Conservation (phyloP, 2,888 invertebrate species). For the Drosophila paramelanica region DNA sequence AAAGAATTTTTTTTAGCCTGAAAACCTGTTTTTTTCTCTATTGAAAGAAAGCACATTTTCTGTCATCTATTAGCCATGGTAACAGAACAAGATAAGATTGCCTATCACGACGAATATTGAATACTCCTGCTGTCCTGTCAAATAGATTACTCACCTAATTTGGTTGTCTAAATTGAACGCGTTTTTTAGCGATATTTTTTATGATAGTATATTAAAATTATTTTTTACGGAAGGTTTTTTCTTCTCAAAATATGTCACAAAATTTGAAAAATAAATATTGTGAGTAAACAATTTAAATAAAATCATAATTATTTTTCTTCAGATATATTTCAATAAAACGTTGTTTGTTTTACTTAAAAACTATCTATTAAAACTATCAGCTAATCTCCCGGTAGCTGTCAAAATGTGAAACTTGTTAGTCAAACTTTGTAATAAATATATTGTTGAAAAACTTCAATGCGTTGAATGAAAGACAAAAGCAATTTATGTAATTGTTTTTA, state of each 20-base stretch:
- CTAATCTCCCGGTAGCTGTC: background rate
- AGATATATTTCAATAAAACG: background rate
- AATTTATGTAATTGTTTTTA: conserved; percentile 75
- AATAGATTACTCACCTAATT: too few species aligned
- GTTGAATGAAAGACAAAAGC: conserved; percentile 39
- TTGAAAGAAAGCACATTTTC: conserved; percentile 4
- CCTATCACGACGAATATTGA: too few species aligned
- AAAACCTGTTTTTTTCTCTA: background rate
- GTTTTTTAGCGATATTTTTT: too few species aligned
- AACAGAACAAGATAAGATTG: background rate
- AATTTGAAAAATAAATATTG: too few species aligned
- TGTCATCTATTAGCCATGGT: conserved; percentile 4
- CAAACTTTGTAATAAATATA: conserved; percentile 6
- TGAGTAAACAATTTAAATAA: background rate
- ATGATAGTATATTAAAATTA: background rate
- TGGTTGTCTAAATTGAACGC: too few species aligned
- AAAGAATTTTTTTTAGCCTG: background rate
- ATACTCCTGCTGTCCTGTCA: conserved; percentile 3
- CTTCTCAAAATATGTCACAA: too few species aligned
- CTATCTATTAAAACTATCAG: background rate
- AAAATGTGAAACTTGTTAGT: background rate
- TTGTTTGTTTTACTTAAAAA: too few species aligned
- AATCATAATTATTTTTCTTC: too few species aligned
- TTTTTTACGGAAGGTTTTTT: too few species aligned
- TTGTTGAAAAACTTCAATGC: background rate